Evolutionary conservation across 2,113 vertebrate genomes (phyloP), one percentile per base, ranked within the genome.

Genomic region (Manacus vitellinus): DNA sequence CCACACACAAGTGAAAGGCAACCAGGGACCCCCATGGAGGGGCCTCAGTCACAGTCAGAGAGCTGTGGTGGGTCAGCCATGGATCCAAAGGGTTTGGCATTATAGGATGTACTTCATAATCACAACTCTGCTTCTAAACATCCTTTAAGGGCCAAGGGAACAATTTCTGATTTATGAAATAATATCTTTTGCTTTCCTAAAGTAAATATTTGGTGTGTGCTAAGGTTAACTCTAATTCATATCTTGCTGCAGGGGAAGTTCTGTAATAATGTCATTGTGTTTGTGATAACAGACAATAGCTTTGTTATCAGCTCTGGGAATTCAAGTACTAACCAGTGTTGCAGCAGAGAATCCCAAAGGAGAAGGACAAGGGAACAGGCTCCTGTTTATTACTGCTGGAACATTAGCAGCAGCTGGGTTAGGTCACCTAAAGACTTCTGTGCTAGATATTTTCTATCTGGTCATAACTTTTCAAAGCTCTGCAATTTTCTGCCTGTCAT

Each of bases 81-180:
- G 22, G 62, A n/a, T 61, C 79, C 65, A 39, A 35, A 54, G 27
- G 54, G 31, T 55, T 62, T 82, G 72, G 61, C 68, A 61, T 35
- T 77, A 74, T 6, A 43, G 1, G 20, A 52, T 70, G 73, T n/a
- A 37, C 72, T 52, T 59, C 11, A 43, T 66, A 94, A 92, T 94
- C 94, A 93, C 92, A 4, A 70, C 7, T 18, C 66, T 56, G 76
- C 74, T 86, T 87, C 77, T 70, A 72, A 95, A 78, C 28, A 41
- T 93, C 94, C 80, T 97, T 87, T 92, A 82, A 91, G 82, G 91
- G 71, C 93, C 90, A 67, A 75, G 96, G 94, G 96, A 97, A 56
- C 73, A 46, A 89, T 96, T 72, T 89, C 73, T 97, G 97, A 97
- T 97, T 97, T 97, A 97, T 97, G 96, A 91, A 97, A 98, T 97